phyloP scores from a whole-genome alignment of 2,113 vertebrate species.

The Vulpes vulpes region DNA sequence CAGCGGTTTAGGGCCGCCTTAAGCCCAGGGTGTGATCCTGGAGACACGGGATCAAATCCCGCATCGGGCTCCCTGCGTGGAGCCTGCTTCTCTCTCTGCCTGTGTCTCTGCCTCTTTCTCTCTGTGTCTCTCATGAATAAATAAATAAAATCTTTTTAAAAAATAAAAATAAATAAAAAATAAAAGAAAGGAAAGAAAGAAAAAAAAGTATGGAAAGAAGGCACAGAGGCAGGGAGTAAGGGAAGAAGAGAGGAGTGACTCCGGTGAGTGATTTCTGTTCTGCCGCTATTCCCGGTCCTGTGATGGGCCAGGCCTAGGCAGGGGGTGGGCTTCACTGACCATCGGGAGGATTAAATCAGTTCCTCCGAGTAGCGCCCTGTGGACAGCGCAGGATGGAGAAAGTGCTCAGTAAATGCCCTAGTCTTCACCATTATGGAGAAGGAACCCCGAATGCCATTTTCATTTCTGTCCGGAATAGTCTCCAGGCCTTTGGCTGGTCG shows the following conservation, averaged over 20 bases:
- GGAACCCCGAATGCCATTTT: neutral
- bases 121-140: too few relatives aligned
- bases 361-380: accelerated
- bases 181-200: neutral
- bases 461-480: neutral
- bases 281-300: neutral
- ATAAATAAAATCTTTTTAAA: too few relatives aligned
- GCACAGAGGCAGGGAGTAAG: too few relatives aligned
- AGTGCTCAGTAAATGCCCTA: accelerated
- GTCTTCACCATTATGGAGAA: neutral
- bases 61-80: too few relatives aligned
- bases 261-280: neutral
- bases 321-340: accelerated
- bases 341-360: accelerated
- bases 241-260: neutral
- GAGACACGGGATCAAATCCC: too few relatives aligned
- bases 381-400: accelerated
- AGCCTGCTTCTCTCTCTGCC: too few relatives aligned
- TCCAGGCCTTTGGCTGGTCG: neutral
- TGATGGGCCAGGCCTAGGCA: accelerated
- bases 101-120: too few relatives aligned
- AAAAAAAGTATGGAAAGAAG: too few relatives aligned
- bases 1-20: too few relatives aligned
- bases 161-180: too few relatives aligned
- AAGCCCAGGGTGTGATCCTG: too few relatives aligned